Base-by-base conservation (phyloP, 2,888 invertebrate genomes). In the Sinohyriopsis cumingii region DNA sequence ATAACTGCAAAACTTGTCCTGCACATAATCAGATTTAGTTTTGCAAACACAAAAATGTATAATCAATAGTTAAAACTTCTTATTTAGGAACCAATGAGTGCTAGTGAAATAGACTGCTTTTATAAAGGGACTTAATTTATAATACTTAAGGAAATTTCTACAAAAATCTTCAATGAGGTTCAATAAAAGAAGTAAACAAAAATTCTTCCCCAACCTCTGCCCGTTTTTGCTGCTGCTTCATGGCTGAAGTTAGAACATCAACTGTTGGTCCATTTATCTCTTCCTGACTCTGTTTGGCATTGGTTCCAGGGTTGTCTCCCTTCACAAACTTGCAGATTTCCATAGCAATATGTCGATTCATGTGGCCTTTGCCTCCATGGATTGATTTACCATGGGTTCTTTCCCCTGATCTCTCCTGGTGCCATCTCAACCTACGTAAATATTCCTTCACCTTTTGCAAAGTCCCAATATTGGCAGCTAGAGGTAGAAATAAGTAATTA, bases 381-480 rank as follows among this genome's bases (percentile, higher is more conserved):
- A 55, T 61, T 1, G 73, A 68, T 20, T 62, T 62, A 9, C 68
- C 67, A 45, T 62, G 57, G 2, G 66, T 76, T 28, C 79, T 71
- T 24, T 80, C 76, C 57, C 82, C 81, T 25, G 84, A 78, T 33
- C 84, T 81, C 55, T 87, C 84, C 60, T 82, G 82, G 22, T 86
- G 82, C 87, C 87, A 88, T 9, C 88, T 79, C 57, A 88, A 71
- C 19, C 87, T 71, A 15, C 87, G 76, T 12, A 88, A 73, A 68
- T 81, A 83, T 67, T 88, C 87, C 68, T 87, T 88, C 25, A 86
- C 88, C 64, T 84, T 82, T 69, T 87, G 85, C 24, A 88, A 74
- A 6, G 87, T 85, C 24, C 82, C 84, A 55, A 85, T 67, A 55
- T 84, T 83, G 24, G 73, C 70, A 45, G 74, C 83, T 81, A 69